phyloP scores from a whole-genome alignment of 2,888 invertebrate genomes.

The Syrista parreyssii region DNA sequence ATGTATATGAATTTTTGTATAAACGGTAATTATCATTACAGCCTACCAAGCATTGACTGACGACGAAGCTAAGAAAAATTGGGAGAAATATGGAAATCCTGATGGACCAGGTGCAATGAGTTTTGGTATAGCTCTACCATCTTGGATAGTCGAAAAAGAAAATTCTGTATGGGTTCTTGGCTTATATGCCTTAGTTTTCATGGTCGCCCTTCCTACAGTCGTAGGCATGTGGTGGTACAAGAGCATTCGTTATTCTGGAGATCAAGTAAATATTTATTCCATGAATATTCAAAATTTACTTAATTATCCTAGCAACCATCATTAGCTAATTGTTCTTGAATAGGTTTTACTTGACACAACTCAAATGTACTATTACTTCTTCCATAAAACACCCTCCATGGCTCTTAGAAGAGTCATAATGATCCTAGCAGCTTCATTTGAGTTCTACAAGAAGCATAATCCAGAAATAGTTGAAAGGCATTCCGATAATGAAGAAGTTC shows the following conservation, averaged over 20 bases:
- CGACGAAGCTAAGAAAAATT: conserved; percentile 96
- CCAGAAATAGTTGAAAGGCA: conserved; percentile 93
- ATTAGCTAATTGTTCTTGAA: neutral
- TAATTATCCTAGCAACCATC: neutral
- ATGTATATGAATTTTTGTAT: conserved; percentile 6
- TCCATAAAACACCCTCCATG: conserved; percentile 96
- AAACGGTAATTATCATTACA: conserved; percentile 38
- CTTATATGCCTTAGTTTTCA: conserved; percentile 94
- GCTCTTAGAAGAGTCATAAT: conserved; percentile 94
- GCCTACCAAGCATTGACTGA: conserved; percentile 90
- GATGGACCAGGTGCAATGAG: conserved; percentile 99
- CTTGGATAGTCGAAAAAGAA: conserved; percentile 99
- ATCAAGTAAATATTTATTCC: conserved; percentile 72
- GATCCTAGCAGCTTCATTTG: conserved; percentile 96
- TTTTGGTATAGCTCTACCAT: conserved; percentile 98
- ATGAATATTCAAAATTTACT: conserved; percentile 6
- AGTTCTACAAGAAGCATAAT: conserved; percentile 95
- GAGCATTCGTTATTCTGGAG: conserved; percentile 96
- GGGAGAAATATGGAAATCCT: conserved; percentile 99
- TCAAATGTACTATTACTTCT: conserved; percentile 94
- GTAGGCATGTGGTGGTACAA: conserved; percentile 99
- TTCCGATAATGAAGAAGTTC: conserved; percentile 95
- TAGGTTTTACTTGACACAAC: conserved; percentile 95
- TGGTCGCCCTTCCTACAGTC: conserved; percentile 93
- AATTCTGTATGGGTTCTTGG: conserved; percentile 98